Conservation (phyloP, 2,797 vertebrate species). For the Sebastes vulpes region DNA sequence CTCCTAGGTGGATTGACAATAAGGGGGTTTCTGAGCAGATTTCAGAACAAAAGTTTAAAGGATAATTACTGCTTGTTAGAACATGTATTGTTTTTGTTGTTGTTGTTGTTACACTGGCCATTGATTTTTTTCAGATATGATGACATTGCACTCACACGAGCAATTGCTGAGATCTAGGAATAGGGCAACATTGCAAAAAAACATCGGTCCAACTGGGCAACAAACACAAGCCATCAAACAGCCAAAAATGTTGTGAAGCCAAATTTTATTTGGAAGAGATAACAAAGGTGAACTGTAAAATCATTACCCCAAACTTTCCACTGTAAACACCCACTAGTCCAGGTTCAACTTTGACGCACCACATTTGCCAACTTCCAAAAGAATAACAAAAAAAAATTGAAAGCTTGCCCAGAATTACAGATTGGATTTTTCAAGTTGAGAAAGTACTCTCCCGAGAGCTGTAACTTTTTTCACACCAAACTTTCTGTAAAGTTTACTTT, state of each 20-base stretch:
- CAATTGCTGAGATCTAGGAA: background rate
- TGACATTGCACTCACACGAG: background rate
- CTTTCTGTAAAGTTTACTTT: slow-evolving; percentile 17
- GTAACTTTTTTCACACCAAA: background rate
- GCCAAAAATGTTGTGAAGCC: background rate
- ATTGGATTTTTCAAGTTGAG: background rate
- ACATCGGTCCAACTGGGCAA: background rate
- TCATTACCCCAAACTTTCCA: background rate
- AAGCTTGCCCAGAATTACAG: background rate
- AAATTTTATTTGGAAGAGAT: background rate
- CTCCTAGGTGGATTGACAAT: background rate
- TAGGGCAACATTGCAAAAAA: background rate
- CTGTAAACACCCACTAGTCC: background rate
- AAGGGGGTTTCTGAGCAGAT: background rate
- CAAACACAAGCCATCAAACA: background rate
- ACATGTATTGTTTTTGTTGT: background rate
- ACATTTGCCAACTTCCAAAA: background rate
- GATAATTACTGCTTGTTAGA: background rate
- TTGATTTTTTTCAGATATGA: background rate
- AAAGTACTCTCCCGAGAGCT: background rate
- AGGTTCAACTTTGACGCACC: background rate
- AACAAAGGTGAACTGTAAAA: background rate
- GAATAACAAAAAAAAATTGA: background rate
- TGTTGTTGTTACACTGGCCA: background rate
- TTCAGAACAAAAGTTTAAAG: background rate